Percentiles rank a stretch among this genome's conserved stretches.
phyloP scores from a whole-genome alignment of 1,140 invertebrate genomes.

The Drosophila santomea region DNA sequence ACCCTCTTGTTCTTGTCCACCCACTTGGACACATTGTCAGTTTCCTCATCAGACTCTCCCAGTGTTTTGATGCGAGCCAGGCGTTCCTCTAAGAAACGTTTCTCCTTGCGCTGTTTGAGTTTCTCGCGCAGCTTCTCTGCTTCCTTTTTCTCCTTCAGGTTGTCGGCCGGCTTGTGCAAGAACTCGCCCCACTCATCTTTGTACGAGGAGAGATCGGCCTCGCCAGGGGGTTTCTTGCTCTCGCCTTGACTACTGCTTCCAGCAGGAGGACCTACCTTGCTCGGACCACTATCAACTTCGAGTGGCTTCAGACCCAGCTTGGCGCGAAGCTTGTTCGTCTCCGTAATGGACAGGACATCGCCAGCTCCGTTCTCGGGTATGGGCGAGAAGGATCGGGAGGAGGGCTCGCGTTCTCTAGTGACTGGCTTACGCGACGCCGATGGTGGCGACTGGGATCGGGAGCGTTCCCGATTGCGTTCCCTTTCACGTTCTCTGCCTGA shows the following conservation, averaged over 20 bases:
- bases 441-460: conserved; percentile 46
- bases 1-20: conserved; percentile 92
- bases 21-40: conserved; percentile 91
- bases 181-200: conserved; percentile 95
- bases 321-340: conserved; percentile 95
- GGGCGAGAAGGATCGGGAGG: conserved; percentile 50
- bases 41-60: conserved; percentile 92
- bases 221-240: conserved; percentile 41
- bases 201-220: conserved; percentile 86
- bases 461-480: conserved; percentile 57
- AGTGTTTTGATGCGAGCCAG: conserved; percentile 87
- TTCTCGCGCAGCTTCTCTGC: conserved; percentile 94
- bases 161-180: conserved; percentile 96
- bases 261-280: conserved; percentile 44
- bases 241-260: conserved; percentile 38
- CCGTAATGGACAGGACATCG: conserved; percentile 92
- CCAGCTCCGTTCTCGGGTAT: conserved; percentile 85
- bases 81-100: conserved; percentile 91
- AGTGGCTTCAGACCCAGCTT: conserved; percentile 97
- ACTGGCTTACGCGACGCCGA: conserved; percentile 17
- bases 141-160: conserved; percentile 90
- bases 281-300: conserved; percentile 87
- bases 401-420: conserved; percentile 10
- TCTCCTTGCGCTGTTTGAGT: conserved; percentile 91
- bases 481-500: conserved; percentile 52